Conservation (phyloP, 2,888 invertebrate species). For the Nycteola revayana region DNA sequence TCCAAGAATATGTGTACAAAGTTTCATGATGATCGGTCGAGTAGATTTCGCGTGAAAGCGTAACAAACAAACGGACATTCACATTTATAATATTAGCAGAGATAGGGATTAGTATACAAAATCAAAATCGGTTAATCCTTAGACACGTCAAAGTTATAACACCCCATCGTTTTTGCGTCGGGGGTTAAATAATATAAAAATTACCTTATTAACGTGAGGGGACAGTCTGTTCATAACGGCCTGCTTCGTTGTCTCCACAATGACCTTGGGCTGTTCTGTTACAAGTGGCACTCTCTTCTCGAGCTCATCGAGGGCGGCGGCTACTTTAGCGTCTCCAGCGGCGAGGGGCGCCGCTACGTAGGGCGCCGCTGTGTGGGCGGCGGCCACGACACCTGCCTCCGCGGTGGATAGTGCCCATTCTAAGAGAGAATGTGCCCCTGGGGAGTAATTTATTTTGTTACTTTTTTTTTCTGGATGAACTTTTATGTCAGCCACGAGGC, state of each 20-base stretch:
- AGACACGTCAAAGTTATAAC: no score
- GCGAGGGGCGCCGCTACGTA: slow-evolving; percentile 75
- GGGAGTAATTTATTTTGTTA: no score
- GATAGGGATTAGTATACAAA: no score
- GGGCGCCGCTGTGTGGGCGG: slow-evolving; percentile 84
- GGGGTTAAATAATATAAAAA: slow-evolving; percentile 11
- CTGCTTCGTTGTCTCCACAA: slow-evolving; percentile 79
- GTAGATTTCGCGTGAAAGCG: no score
- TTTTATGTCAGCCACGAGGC: no score
- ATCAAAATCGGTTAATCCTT: no score
- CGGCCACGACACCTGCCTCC: slow-evolving; percentile 84
- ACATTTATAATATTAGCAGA: no score
- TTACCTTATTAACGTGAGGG: slow-evolving; percentile 78
- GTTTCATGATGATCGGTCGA: no score
- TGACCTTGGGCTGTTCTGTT: slow-evolving; percentile 84
- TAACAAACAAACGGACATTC: no score
- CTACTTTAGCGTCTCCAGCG: slow-evolving; percentile 85
- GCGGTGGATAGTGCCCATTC: slow-evolving; percentile 87
- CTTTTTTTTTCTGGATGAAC: no score
- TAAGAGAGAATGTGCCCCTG: slow-evolving; percentile 84
- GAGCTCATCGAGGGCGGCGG: slow-evolving; percentile 84
- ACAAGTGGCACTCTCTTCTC: slow-evolving; percentile 86
- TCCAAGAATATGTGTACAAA: no score
- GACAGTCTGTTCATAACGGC: slow-evolving; percentile 81
- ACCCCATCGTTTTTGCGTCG: no score